These are phyloP conservation scores for Limnephilus lunatus DNA, from an alignment of 2,888 invertebrate genomes.

Conservation along the genomic window DNA sequence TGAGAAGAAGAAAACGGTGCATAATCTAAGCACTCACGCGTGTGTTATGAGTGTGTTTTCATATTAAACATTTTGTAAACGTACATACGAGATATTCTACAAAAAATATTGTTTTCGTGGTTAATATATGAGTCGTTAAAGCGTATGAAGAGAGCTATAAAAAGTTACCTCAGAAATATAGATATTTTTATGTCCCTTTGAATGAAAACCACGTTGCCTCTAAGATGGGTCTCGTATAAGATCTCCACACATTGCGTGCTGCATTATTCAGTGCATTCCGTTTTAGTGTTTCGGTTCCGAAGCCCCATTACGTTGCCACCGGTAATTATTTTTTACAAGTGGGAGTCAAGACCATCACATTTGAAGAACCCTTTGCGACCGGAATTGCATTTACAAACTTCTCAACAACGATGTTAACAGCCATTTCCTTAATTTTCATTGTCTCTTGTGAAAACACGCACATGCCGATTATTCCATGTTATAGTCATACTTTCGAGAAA, in stretches of 20 bases:
- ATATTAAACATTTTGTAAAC: neutral
- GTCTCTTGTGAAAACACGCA: neutral
- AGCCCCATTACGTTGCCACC: neutral
- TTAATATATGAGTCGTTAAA: neutral
- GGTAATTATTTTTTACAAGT: neutral
- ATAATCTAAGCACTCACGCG: neutral
- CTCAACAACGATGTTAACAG: neutral
- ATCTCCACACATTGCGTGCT: neutral
- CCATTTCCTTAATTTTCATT: neutral
- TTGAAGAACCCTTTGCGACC: neutral
- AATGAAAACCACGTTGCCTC: neutral
- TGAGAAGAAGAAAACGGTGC: neutral
- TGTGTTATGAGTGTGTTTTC: neutral
- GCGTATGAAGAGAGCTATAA: neutral
- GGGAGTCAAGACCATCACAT: neutral
- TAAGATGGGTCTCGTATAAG: neutral
- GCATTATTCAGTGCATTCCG: neutral
- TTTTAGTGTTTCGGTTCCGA: neutral
- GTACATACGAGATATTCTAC: neutral
- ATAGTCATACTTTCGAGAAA: neutral
- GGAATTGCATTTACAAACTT: neutral
- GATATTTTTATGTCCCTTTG: neutral
- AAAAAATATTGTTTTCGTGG: neutral
- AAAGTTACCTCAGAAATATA: neutral
- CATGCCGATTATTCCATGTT: neutral